phyloP scores from a whole-genome alignment of 2,888 invertebrate genomes.

The Tryphoninae sp. region DNA sequence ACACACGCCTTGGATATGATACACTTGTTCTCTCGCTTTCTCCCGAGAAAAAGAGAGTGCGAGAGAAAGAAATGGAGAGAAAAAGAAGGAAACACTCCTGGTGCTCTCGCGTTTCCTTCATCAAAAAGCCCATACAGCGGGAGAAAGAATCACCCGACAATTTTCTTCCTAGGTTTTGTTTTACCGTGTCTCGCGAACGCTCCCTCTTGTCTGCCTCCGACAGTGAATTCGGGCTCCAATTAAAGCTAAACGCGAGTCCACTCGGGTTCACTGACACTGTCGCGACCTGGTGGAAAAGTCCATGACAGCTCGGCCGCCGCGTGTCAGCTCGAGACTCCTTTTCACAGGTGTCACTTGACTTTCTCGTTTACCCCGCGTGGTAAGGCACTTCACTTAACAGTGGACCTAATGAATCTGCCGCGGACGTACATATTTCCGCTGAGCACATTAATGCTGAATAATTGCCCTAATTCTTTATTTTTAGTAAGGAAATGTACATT shows the following conservation, averaged over 20 bases:
- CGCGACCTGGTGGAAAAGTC: conserved; percentile 54
- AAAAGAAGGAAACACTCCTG: conserved; percentile 31
- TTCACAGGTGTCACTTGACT: conserved; percentile 47
- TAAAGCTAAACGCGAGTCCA: conserved; percentile 63
- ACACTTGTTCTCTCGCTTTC: conserved; percentile 39
- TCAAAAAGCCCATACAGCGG: conserved; percentile 20
- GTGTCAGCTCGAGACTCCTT: conserved; percentile 57
- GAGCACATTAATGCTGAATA: conserved; percentile 20
- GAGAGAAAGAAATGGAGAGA: too few relatives aligned
- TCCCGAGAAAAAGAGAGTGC: too few relatives aligned
- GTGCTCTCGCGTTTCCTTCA: conserved; percentile 48
- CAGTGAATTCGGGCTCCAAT: conserved; percentile 56
- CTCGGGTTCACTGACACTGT: conserved; percentile 42
- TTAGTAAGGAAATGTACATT: not conserved
- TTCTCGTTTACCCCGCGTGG: conserved; percentile 29
- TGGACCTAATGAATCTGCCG: conserved; percentile 52
- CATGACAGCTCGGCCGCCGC: conserved; percentile 42
- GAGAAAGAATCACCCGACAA: conserved; percentile 52
- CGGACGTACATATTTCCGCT: not conserved
- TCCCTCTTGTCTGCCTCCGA: conserved; percentile 24
- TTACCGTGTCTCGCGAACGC: conserved; percentile 46
- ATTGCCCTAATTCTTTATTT: conserved; percentile 31
- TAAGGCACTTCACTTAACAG: conserved; percentile 30
- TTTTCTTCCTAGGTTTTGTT: conserved; percentile 33
- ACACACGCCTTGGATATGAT: conserved; percentile 54